A percentile compares a stretch with the other conserved stretches of the same genome.
Evolutionary conservation across 2,113 vertebrate genomes (phyloP).

Genomic region (Phycodurus eques): DNA sequence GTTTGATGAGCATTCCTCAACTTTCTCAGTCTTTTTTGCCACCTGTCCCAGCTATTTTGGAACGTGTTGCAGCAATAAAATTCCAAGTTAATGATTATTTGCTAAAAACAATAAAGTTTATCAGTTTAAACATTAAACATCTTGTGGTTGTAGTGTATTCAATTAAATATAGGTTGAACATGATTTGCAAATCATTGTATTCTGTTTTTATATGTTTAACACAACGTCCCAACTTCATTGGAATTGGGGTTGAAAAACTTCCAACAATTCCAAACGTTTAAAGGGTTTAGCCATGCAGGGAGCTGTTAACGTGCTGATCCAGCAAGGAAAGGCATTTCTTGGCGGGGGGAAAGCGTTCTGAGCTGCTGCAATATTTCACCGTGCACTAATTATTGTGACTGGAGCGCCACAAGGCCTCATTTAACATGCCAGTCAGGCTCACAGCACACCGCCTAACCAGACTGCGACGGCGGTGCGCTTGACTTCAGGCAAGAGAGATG

Average conservation of each 20-base stretch:
- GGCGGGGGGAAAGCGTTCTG: not conserved
- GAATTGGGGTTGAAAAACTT: not conserved
- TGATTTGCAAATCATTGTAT: too few species aligned
- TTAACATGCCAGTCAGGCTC: conserved; percentile 62
- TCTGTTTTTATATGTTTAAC: too few species aligned
- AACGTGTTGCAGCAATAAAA: too few species aligned
- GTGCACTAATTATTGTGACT: conserved; percentile 61
- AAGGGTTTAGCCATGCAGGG: not conserved
- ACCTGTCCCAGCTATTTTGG: too few species aligned
- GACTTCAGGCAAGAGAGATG: conserved; percentile 60
- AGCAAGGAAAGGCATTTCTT: not conserved
- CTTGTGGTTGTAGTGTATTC: too few species aligned
- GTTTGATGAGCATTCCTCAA: too few species aligned
- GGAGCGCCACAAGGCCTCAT: conserved; percentile 48
- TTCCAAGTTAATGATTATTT: too few species aligned
- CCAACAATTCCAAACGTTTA: not conserved
- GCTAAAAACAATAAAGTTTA: too few species aligned
- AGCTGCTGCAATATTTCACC: conserved; percentile 39
- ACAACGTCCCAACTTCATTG: too few species aligned
- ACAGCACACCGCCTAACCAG: conserved; percentile 48
- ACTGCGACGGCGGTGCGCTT: conserved; percentile 50
- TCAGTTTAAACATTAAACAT: too few species aligned
- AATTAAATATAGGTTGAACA: too few species aligned
- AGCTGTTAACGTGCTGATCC: not conserved
- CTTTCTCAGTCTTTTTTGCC: too few species aligned